Percentiles rank a stretch among this genome's conserved stretches.
Evolutionary conservation across 1,140 invertebrate species (phyloP).

Genomic region (Drosophila micromelanica): DNA sequence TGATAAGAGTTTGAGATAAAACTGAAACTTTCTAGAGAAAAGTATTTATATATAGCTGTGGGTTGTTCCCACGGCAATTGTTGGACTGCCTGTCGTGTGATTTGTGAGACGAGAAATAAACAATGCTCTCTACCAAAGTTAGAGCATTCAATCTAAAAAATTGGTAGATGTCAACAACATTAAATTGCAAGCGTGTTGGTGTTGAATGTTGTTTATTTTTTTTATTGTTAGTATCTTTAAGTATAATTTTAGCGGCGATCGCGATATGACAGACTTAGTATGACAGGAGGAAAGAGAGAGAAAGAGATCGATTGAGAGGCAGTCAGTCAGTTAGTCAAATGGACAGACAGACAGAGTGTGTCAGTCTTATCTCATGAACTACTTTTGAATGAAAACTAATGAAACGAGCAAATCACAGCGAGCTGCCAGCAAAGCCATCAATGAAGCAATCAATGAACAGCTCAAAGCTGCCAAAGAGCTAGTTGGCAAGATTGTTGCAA

Average conservation of each 20-base stretch:
- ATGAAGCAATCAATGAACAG: conserved; percentile 52
- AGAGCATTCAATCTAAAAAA: conserved; percentile 54
- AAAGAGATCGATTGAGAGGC: conserved; percentile 9
- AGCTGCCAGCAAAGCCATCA: conserved; percentile 49
- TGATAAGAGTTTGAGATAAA: conserved; percentile 5
- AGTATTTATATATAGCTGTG: neutral
- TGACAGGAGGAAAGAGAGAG: neutral
- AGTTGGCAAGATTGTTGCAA: conserved; percentile 13
- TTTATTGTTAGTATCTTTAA: conserved; percentile 46
- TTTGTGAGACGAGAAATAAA: conserved; percentile 10
- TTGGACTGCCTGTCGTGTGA: neutral
- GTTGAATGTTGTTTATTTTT: conserved; percentile 64
- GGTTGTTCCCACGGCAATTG: conserved; percentile 27
- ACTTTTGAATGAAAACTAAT: conserved; percentile 70
- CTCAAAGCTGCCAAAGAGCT: neutral
- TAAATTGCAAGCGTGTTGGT: conserved; percentile 75
- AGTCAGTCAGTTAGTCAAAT: conserved; percentile 13
- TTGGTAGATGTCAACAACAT: conserved; percentile 76
- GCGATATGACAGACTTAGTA: conserved; percentile 59
- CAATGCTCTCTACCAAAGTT: conserved; percentile 16
- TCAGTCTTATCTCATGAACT: conserved; percentile 69
- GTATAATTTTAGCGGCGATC: conserved; percentile 69
- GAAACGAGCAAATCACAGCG: conserved; percentile 26
- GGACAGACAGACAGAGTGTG: conserved; percentile 16
- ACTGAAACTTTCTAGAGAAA: conserved; percentile 13